Evolutionary conservation across 2,888 invertebrate genomes (phyloP).

Genomic region (Synanthedon tipuliformis): DNA sequence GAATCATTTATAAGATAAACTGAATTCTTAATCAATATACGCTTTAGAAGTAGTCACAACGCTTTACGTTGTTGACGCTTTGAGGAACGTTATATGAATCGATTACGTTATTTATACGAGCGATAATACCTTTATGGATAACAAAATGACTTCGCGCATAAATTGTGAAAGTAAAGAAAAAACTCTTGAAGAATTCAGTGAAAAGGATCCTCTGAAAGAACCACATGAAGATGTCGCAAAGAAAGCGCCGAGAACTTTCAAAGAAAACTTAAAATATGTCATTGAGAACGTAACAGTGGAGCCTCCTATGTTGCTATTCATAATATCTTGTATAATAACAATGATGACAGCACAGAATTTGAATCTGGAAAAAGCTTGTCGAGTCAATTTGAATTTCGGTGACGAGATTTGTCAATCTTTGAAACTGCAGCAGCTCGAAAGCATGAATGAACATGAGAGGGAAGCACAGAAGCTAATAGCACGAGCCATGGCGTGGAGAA

Average conservation of each 20-base stretch:
- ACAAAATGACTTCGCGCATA: neutral
- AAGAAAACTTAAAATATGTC: conserved; percentile 17
- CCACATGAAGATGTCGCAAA: conserved; percentile 6
- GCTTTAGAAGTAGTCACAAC: neutral
- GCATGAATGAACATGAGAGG: conserved; percentile 59
- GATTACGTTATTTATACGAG: neutral
- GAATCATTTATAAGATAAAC: too few relatives aligned
- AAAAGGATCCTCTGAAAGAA: conserved; percentile 23
- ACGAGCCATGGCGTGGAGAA: conserved; percentile 81
- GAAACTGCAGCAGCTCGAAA: conserved; percentile 73
- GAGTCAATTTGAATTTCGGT: conserved; percentile 80
- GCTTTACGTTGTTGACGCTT: neutral
- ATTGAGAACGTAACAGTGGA: conserved; percentile 41
- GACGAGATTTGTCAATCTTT: conserved; percentile 79
- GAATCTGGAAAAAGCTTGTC: conserved; percentile 84
- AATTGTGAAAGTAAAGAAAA: conserved; percentile 1
- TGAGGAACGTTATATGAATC: too few relatives aligned
- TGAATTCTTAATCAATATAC: too few relatives aligned
- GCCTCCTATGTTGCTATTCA: conserved; percentile 35
- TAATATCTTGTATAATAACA: conserved; percentile 49
- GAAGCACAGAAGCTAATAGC: conserved; percentile 77
- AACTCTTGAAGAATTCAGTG: conserved; percentile 14
- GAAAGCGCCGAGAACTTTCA: conserved; percentile 14
- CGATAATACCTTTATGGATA: neutral
- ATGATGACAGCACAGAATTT: conserved; percentile 82